Percentiles rank a stretch among this genome's conserved stretches.
Conservation (phyloP, 2,888 invertebrate species). For the Andrena trimmerana region DNA sequence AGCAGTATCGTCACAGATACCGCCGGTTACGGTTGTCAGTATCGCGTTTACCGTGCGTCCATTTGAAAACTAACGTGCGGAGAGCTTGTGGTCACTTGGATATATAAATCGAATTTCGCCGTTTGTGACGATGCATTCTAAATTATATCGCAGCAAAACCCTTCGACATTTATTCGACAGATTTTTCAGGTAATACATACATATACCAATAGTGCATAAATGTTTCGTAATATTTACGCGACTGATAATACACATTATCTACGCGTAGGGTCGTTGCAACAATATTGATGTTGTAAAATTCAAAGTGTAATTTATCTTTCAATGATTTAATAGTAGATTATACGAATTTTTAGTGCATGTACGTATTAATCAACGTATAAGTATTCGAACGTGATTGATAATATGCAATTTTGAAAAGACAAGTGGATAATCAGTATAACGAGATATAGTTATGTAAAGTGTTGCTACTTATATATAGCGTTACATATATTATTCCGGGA, state of each 20-base stretch:
- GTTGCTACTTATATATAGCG: too few relatives aligned
- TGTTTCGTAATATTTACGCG: not conserved
- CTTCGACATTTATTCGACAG: conserved; percentile 59
- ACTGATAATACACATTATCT: conserved; percentile 5
- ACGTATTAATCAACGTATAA: too few relatives aligned
- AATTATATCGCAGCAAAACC: conserved; percentile 39
- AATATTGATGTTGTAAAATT: not conserved
- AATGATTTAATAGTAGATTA: too few relatives aligned
- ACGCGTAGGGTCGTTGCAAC: not conserved
- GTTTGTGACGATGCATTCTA: conserved; percentile 38
- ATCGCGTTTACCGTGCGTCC: conserved; percentile 4
- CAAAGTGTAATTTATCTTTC: not conserved
- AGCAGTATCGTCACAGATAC: conserved; percentile 39
- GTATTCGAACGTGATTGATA: not conserved
- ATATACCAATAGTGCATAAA: conserved; percentile 1
- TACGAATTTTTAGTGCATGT: too few relatives aligned
- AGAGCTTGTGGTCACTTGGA: conserved; percentile 5
- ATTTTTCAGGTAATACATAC: conserved; percentile 68
- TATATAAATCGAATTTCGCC: conserved; percentile 5
- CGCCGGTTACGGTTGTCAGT: conserved; percentile 22
- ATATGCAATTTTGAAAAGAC: not conserved
- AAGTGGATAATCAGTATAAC: not conserved
- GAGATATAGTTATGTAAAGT: not conserved
- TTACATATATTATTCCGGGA: too few relatives aligned
- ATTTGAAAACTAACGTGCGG: conserved; percentile 14